phyloP scores from a whole-genome alignment of 2,797 vertebrate genomes.

The Sphenodon punctatus region DNA sequence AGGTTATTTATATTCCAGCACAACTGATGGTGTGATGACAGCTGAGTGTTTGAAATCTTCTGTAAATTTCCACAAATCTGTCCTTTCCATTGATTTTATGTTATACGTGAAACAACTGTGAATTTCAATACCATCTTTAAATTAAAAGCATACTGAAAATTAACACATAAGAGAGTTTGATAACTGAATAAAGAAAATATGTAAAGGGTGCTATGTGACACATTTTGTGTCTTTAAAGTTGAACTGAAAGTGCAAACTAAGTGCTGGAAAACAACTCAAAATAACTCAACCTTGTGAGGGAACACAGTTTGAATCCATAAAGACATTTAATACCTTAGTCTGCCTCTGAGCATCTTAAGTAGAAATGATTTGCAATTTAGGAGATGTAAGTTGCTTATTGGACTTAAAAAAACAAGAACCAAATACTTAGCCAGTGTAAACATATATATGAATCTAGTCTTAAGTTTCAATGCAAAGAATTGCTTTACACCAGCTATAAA shows the following conservation, averaged over 20 bases:
- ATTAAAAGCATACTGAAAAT: conserved; percentile 35
- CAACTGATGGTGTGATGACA: conserved; percentile 67
- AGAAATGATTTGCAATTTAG: neutral
- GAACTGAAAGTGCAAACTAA: conserved; percentile 43
- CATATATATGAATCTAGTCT: neutral
- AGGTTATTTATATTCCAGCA: conserved; percentile 73
- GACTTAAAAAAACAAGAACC: neutral
- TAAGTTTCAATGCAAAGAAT: neutral
- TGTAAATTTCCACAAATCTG: conserved; percentile 72
- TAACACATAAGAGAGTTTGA: conserved; percentile 44
- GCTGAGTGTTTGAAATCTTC: conserved; percentile 68
- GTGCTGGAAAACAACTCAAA: conserved; percentile 37
- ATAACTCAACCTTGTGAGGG: neutral
- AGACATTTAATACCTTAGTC: neutral
- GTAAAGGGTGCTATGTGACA: conserved; percentile 41
- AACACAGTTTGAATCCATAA: conserved; percentile 28
- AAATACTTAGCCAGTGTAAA: neutral
- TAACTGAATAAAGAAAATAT: conserved; percentile 51
- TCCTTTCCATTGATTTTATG: conserved; percentile 65
- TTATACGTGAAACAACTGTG: conserved; percentile 68
- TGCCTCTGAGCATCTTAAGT: neutral
- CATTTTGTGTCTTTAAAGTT: conserved; percentile 46
- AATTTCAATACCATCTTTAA: conserved; percentile 65
- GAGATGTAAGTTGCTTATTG: neutral
- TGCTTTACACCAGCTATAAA: neutral